A percentile compares a stretch with the other conserved stretches of the same genome.
These are phyloP conservation scores for Ommatoiulus sabulosus DNA, from an alignment of 2,888 invertebrate genomes.

Conservation along the genomic window DNA sequence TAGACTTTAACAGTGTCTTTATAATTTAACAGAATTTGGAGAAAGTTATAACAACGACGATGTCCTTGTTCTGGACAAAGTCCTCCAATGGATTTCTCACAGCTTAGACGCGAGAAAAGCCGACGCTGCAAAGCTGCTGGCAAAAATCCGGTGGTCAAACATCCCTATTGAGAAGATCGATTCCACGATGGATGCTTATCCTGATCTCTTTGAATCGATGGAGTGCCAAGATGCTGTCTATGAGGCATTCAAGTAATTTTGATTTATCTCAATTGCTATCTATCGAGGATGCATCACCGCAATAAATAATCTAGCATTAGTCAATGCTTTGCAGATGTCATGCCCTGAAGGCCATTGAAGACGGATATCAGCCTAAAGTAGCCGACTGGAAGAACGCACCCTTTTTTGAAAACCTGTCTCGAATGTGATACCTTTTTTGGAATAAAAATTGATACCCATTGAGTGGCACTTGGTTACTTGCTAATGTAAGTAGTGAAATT, in stretches of 20 bases:
- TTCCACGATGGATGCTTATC: slow-evolving; percentile 25
- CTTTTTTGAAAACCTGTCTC: neutral
- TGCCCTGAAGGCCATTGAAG: slow-evolving; percentile 40
- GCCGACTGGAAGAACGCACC: slow-evolving; percentile 49
- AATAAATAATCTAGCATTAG: slow-evolving; percentile 32
- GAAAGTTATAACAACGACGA: neutral
- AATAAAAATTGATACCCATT: neutral
- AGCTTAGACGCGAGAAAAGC: slow-evolving; percentile 25
- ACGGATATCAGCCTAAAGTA: slow-evolving; percentile 30
- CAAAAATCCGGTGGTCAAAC: neutral
- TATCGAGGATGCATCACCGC: neutral
- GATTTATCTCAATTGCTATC: neutral
- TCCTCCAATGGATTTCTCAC: slow-evolving; percentile 23
- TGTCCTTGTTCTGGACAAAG: neutral
- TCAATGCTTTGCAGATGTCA: slow-evolving; percentile 49
- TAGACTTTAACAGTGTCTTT: neutral
- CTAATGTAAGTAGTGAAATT: too few species aligned
- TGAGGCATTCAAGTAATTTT: slow-evolving; percentile 47
- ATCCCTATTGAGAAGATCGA: slow-evolving; percentile 23
- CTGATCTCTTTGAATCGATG: neutral
- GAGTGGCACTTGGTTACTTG: too few species aligned
- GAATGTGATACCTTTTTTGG: neutral
- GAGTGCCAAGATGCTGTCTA: slow-evolving; percentile 27
- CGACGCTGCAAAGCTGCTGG: neutral
- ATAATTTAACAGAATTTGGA: neutral